Percentiles rank a stretch among this genome's conserved stretches.
Conservation (phyloP, 2,113 vertebrate species). For the Montifringilla adamsi region DNA sequence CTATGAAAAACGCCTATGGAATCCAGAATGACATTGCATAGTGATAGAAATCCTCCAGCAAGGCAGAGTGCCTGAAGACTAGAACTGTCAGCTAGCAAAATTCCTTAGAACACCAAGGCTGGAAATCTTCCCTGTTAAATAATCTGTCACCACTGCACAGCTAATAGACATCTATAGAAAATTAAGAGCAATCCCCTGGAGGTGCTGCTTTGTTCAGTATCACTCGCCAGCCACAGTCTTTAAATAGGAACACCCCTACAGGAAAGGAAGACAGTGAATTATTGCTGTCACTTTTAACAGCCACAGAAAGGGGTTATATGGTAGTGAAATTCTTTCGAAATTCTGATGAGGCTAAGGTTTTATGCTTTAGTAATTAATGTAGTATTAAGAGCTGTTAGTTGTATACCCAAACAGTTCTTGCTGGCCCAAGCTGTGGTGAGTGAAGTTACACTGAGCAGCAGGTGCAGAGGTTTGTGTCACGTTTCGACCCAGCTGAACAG, state of each 20-base stretch:
- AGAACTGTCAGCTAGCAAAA: conserved; percentile 9
- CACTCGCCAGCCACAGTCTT: background rate
- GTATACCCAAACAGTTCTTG: background rate
- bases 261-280: background rate
- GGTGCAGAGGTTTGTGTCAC: background rate
- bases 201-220: background rate
- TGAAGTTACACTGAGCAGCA: background rate
- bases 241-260: background rate
- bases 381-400: background rate
- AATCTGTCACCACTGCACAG: background rate
- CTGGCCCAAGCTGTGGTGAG: background rate
- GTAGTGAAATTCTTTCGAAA: background rate
- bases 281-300: background rate
- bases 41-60: background rate
- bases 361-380: background rate
- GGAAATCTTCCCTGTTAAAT: background rate
- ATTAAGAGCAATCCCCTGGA: background rate
- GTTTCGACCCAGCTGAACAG: rapidly evolving
- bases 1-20: background rate
- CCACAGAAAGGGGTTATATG: background rate
- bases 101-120: background rate
- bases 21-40: background rate
- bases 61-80: background rate
- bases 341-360: background rate
- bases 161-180: background rate